These are phyloP conservation scores for Trogon melanurus DNA, from an alignment of 2,113 vertebrate genomes.

Conservation along the genomic window DNA sequence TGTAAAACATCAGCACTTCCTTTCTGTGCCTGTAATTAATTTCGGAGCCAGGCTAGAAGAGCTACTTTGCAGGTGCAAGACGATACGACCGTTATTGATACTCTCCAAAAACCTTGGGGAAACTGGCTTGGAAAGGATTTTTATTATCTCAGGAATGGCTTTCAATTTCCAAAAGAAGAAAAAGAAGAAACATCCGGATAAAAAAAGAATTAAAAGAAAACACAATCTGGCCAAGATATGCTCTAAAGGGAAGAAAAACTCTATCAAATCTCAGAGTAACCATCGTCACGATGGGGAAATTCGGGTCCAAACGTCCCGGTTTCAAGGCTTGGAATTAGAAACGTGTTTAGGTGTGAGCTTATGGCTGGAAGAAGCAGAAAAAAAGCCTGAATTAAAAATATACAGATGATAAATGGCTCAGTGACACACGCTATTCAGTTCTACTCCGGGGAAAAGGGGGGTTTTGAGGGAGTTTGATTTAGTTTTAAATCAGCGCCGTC, in stretches of 20 bases:
- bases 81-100: not conserved
- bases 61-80: not conserved
- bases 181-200: not conserved
- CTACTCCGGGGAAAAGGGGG: conserved; percentile 29
- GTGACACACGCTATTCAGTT: conserved; percentile 69
- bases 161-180: not conserved
- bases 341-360: conserved; percentile 49
- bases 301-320: not conserved
- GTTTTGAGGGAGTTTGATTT: not conserved
- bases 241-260: not conserved
- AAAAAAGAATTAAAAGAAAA: not conserved
- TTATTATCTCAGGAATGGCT: not conserved
- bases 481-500: too few relatives aligned
- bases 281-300: not conserved
- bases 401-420: conserved; percentile 52
- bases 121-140: not conserved
- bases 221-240: not conserved
- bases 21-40: not conserved
- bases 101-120: not conserved
- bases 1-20: not conserved
- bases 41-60: not conserved
- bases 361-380: conserved; percentile 39
- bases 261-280: not conserved
- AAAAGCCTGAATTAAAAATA: conserved; percentile 13
- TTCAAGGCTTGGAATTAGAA: conserved; percentile 50